phyloP scores from a whole-genome alignment of 1,140 invertebrate genomes.

The Tigriopus japonicus region DNA sequence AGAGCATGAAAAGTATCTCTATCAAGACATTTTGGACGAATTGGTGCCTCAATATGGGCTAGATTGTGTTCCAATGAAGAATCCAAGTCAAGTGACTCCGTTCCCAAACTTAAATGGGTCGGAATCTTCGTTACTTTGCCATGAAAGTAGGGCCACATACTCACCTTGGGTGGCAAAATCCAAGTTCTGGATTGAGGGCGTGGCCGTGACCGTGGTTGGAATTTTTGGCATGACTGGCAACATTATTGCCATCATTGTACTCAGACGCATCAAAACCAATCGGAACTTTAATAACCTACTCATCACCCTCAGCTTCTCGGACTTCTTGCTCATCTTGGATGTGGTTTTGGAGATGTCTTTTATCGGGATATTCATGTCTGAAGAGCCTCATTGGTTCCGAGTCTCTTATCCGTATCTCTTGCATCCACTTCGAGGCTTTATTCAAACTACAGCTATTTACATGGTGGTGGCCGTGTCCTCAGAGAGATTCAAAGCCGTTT shows the following conservation, averaged over 20 bases:
- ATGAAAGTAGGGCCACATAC: neutral
- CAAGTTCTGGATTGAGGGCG: constrained; percentile 3
- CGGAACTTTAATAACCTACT: constrained; percentile 6
- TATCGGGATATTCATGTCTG: neutral
- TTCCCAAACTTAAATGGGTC: too few relatives aligned
- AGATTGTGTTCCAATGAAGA: too few relatives aligned
- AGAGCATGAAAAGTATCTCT: too few relatives aligned
- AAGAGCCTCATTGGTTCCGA: constrained; percentile 1
- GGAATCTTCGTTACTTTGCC: neutral
- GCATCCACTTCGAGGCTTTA: neutral
- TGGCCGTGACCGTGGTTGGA: neutral
- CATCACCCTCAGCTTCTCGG: neutral
- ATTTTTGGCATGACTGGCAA: constrained; percentile 2
- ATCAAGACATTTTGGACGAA: too few relatives aligned
- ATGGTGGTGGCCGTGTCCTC: constrained; percentile 10
- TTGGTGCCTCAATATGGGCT: too few relatives aligned
- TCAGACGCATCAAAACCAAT: constrained; percentile 3
- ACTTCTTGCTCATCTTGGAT: neutral
- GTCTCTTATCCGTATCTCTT: constrained; percentile 1
- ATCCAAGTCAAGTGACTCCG: too few relatives aligned
- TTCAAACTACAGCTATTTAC: neutral
- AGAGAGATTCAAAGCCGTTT: constrained; percentile 2
- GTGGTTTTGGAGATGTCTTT: neutral
- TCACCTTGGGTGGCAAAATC: neutral
- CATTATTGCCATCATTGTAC: neutral